Conservation (phyloP, 2,888 invertebrate species). For the Nematopogon swammerdamellus region DNA sequence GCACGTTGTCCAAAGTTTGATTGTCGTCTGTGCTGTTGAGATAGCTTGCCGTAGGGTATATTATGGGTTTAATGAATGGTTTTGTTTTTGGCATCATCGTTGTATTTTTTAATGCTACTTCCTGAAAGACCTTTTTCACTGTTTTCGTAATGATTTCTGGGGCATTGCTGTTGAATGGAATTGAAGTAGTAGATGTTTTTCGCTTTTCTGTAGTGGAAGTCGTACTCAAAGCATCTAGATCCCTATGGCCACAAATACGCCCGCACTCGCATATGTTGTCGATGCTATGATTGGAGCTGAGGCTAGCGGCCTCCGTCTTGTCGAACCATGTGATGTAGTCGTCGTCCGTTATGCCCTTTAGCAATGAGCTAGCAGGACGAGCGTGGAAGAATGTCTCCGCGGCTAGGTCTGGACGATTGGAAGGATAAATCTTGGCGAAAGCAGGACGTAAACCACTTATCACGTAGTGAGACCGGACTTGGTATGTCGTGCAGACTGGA, state of each 20-base stretch:
- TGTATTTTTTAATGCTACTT: conserved; percentile 6
- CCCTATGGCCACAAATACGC: conserved; percentile 37
- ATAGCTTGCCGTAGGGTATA: conserved; percentile 29
- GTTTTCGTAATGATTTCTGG: conserved; percentile 6
- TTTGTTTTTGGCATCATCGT: neutral
- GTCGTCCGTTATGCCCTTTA: conserved; percentile 61
- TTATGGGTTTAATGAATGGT: conserved; percentile 24
- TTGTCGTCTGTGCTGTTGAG: conserved; percentile 16
- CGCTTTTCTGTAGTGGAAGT: conserved; percentile 2
- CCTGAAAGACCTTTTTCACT: too few species aligned
- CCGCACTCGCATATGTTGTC: conserved; percentile 55
- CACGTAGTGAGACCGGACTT: conserved; percentile 56
- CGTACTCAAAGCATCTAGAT: conserved; percentile 21
- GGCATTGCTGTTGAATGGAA: too few species aligned
- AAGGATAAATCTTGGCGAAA: conserved; percentile 61
- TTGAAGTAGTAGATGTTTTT: neutral
- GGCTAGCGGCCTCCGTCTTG: conserved; percentile 48
- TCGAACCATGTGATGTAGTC: conserved; percentile 68
- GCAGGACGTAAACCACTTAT: conserved; percentile 62
- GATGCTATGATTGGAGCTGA: conserved; percentile 39
- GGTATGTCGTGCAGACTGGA: conserved; percentile 61
- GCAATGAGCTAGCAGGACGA: conserved; percentile 53
- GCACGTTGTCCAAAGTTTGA: conserved; percentile 27
- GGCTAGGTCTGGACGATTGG: conserved; percentile 58
- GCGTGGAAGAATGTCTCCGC: conserved; percentile 65